These are phyloP conservation scores for Maniola jurtina DNA, from an alignment of 1,140 invertebrate genomes.

Conservation along the genomic window DNA sequence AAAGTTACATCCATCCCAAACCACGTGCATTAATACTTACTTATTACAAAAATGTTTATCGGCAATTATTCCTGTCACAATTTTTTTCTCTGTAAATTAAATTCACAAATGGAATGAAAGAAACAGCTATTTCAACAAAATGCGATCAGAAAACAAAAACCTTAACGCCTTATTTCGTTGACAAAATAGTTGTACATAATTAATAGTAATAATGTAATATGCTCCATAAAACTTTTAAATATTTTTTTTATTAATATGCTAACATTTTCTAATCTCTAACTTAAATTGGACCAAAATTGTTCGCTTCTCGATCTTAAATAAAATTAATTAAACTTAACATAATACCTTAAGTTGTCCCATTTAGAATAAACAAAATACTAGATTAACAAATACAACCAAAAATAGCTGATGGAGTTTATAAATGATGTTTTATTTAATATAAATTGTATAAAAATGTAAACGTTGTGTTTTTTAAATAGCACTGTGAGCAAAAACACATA, in stretches of 20 bases:
- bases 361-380: constrained; percentile 20
- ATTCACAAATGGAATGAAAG: neutral
- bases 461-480: neutral
- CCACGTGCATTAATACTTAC: constrained; percentile 59
- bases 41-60: constrained; percentile 46
- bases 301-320: constrained; percentile 34
- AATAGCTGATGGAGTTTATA: constrained; percentile 8
- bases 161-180: neutral
- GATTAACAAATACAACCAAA: constrained; percentile 26
- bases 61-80: neutral
- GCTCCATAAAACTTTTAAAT: constrained; percentile 5
- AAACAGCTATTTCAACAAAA: neutral
- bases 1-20: constrained; percentile 72
- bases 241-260: constrained; percentile 26
- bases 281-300: constrained; percentile 50
- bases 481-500: neutral
- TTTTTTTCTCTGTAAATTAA: too few species aligned
- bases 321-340: constrained; percentile 38
- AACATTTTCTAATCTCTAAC: constrained; percentile 38
- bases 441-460: constrained; percentile 18
- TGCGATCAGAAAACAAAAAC: neutral
- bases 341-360: constrained; percentile 35
- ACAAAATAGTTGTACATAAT: neutral
- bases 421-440: constrained; percentile 2
- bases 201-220: neutral